A percentile compares a stretch with the other conserved stretches of the same genome.
Conservation (phyloP, 53 echinoderm and acorn worm genomes). For the Arbacia lixula region DNA sequence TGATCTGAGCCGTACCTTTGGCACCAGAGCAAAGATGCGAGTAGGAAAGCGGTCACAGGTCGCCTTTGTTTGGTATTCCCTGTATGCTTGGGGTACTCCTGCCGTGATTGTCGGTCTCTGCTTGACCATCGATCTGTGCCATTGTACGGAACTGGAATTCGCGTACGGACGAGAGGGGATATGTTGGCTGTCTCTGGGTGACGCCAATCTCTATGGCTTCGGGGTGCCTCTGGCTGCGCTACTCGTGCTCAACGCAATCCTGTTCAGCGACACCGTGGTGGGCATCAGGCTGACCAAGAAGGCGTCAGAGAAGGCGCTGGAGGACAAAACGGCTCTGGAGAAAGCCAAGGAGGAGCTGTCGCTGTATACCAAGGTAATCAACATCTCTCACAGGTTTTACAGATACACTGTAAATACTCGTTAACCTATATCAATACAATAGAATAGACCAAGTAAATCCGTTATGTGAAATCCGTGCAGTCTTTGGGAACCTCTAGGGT, state of each 20-base stretch:
- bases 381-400: too few relatives aligned
- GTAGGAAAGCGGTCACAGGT: constrained; percentile 30
- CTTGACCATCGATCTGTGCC: constrained; percentile 20
- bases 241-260: constrained; percentile 43
- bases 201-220: constrained; percentile 57
- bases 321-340: constrained; percentile 34
- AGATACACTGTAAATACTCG: too few relatives aligned
- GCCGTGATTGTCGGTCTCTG: constrained; percentile 55
- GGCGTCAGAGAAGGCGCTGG: constrained; percentile 43
- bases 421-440: too few relatives aligned
- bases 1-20: constrained; percentile 76
- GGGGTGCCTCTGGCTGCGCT: constrained; percentile 58
- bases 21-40: constrained; percentile 57
- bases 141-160: constrained; percentile 21
- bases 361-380: constrained; percentile 64
- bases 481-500: too few relatives aligned
- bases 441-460: too few relatives aligned
- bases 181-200: constrained; percentile 62
- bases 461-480: too few relatives aligned
- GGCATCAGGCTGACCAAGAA: constrained; percentile 46
- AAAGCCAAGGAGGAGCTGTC: constrained; percentile 48
- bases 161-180: constrained; percentile 19
- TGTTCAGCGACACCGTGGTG: constrained; percentile 36
- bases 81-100: constrained; percentile 63
- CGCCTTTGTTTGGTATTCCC: constrained; percentile 41